phyloP scores from a whole-genome alignment of 35 echinoderm and acorn worm genomes.

The Ophioderma brevispina region DNA sequence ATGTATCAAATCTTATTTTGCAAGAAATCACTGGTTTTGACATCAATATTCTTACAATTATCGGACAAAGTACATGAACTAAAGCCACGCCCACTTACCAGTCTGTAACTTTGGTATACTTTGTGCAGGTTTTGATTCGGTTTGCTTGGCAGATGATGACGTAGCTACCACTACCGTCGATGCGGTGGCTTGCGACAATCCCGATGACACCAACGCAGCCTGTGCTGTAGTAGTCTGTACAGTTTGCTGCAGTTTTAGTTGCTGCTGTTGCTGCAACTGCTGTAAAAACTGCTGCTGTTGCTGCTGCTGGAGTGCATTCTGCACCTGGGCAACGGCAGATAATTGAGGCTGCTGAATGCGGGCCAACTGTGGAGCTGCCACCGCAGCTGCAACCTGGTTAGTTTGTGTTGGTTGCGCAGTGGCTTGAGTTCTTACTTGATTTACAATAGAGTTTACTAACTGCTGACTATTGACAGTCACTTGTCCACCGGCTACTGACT shows the following conservation, averaged over 20 bases:
- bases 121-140: background rate
- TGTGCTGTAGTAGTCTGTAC: conserved; percentile 52
- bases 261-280: conserved; percentile 46
- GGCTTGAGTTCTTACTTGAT: background rate
- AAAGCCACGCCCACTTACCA: background rate
- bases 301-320: conserved; percentile 43
- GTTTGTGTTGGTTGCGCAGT: background rate
- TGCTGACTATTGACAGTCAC: background rate
- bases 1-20: no score
- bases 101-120: conserved; percentile 7
- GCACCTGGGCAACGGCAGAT: conserved; percentile 43
- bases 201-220: conserved; percentile 10
- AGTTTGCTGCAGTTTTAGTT: conserved; percentile 54
- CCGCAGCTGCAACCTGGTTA: conserved; percentile 19
- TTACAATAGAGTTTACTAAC: background rate
- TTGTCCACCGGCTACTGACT: background rate
- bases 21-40: no score
- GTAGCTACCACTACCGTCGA: background rate
- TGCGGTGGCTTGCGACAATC: background rate
- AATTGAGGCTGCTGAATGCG: background rate
- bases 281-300: conserved; percentile 41
- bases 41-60: no score
- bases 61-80: no score
- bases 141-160: background rate
- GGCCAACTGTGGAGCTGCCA: conserved; percentile 17